Evolutionary conservation across 2,797 vertebrate species (phyloP).

Genomic region (Bradypus variegatus): DNA sequence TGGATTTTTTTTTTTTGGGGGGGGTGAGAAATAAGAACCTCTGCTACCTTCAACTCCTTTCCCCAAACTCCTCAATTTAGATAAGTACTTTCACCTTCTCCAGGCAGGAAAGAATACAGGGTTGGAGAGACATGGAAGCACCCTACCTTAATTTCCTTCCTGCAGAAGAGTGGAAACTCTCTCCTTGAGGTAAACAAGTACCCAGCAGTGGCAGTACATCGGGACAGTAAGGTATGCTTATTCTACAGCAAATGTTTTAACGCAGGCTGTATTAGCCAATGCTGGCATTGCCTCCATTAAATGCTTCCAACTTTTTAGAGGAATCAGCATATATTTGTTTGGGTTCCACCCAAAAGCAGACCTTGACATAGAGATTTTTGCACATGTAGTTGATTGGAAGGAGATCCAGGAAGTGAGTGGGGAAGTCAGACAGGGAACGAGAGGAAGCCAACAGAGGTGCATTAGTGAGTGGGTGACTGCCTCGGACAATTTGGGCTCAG

Average conservation of each 20-base stretch:
- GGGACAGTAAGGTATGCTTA: not conserved
- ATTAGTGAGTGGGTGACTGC: not conserved
- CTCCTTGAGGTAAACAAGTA: too few species aligned
- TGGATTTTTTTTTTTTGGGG: not conserved
- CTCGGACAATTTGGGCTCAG: too few species aligned
- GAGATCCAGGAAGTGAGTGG: not conserved
- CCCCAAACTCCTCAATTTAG: not conserved
- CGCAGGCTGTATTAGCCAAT: too few species aligned
- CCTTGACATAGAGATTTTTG: not conserved
- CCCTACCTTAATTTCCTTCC: too few species aligned
- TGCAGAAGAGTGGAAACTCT: too few species aligned
- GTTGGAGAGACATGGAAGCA: too few species aligned
- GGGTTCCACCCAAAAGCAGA: not conserved
- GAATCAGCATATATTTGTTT: not conserved
- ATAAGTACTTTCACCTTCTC: not conserved
- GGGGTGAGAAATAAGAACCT: not conserved
- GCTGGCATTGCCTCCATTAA: not conserved
- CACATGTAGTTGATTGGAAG: not conserved
- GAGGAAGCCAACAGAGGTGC: rapidly evolving
- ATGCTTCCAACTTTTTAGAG: not conserved
- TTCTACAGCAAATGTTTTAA: too few species aligned
- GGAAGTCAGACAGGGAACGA: not conserved
- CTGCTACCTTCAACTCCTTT: not conserved
- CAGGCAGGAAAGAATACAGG: not conserved
- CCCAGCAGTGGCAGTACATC: too few species aligned